Evolutionary conservation across 2,888 invertebrate species (phyloP).

Genomic region (Abrostola triplasia): DNA sequence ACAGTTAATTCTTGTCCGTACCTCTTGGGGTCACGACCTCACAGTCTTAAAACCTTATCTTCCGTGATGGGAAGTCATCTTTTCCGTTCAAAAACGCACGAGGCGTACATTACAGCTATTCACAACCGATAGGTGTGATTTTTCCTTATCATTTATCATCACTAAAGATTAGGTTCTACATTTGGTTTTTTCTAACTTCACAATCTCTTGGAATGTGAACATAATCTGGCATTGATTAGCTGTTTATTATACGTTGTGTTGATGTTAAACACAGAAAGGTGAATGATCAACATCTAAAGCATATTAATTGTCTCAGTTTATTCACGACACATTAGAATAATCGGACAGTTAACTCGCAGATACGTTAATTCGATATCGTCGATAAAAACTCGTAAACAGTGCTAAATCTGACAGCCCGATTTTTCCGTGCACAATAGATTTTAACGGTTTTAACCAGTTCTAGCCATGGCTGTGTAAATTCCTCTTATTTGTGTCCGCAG

Average conservation of each 20-base stretch:
- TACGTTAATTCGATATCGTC: conserved; percentile 27
- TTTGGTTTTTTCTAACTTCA: conserved; percentile 29
- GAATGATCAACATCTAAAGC: conserved; percentile 31
- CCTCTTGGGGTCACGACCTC: conserved; percentile 34
- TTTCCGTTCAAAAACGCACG: conserved; percentile 29
- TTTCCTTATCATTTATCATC: conserved; percentile 43
- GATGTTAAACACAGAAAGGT: conserved; percentile 30
- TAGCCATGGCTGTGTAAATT: conserved; percentile 75
- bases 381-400: conserved; percentile 49
- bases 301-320: conserved; percentile 37
- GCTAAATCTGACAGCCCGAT: conserved; percentile 58
- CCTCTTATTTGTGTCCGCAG: conserved; percentile 77
- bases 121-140: conserved; percentile 43
- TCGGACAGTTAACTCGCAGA: conserved; percentile 40
- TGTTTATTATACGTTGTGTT: conserved; percentile 37
- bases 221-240: conserved; percentile 29
- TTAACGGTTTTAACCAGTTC: conserved; percentile 77
- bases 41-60: conserved; percentile 37
- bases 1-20: conserved; percentile 27
- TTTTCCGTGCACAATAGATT: conserved; percentile 70
- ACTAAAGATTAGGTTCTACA: conserved; percentile 30
- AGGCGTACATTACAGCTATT: conserved; percentile 41
- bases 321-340: conserved; percentile 46
- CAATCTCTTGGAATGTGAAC: conserved; percentile 21
- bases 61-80: conserved; percentile 29